These are phyloP conservation scores for Phortica magna DNA, from an alignment of 2,888 invertebrate genomes.

Conservation along the genomic window DNA sequence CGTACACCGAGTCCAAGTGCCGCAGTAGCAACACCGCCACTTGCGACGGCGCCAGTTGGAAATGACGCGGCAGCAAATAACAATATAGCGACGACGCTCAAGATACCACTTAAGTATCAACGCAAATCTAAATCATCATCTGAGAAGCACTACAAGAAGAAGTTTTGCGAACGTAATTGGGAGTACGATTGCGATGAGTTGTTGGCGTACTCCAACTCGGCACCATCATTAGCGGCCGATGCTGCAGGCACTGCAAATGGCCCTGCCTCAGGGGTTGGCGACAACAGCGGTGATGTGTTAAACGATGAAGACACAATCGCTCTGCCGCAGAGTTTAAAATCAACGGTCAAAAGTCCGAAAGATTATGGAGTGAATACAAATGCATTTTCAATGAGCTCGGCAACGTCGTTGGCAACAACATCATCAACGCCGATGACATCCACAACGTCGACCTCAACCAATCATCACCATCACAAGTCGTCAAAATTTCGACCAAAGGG, in stretches of 20 bases:
- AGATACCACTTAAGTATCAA: slow-evolving; percentile 82
- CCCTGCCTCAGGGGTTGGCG: slow-evolving; percentile 39
- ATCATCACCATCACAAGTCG: slow-evolving; percentile 80
- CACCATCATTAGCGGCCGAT: slow-evolving; percentile 68
- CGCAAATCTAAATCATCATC: slow-evolving; percentile 79
- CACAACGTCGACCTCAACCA: slow-evolving; percentile 37
- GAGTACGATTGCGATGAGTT: slow-evolving; percentile 78
- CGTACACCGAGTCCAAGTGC: slow-evolving; percentile 77
- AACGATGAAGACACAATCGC: slow-evolving; percentile 12
- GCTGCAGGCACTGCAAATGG: slow-evolving; percentile 66
- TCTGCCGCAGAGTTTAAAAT: not conserved
- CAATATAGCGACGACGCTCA: slow-evolving; percentile 64
- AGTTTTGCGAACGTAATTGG: slow-evolving; percentile 88
- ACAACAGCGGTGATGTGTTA: slow-evolving; percentile 36
- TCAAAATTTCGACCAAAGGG: slow-evolving; percentile 85
- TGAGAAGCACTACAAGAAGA: slow-evolving; percentile 89
- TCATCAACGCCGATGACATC: slow-evolving; percentile 53
- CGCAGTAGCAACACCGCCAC: slow-evolving; percentile 73
- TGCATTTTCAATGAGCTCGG: slow-evolving; percentile 32
- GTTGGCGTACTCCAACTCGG: slow-evolving; percentile 70
- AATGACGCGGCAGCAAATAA: slow-evolving; percentile 3
- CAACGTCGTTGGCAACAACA: slow-evolving; percentile 39
- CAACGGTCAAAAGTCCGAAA: slow-evolving; percentile 66
- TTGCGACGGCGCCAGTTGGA: slow-evolving; percentile 52
- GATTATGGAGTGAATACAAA: slow-evolving; percentile 45